A percentile compares a stretch with the other conserved stretches of the same genome.
Conservation (phyloP, 2,113 vertebrate genomes). For the Scopus umbretta region DNA sequence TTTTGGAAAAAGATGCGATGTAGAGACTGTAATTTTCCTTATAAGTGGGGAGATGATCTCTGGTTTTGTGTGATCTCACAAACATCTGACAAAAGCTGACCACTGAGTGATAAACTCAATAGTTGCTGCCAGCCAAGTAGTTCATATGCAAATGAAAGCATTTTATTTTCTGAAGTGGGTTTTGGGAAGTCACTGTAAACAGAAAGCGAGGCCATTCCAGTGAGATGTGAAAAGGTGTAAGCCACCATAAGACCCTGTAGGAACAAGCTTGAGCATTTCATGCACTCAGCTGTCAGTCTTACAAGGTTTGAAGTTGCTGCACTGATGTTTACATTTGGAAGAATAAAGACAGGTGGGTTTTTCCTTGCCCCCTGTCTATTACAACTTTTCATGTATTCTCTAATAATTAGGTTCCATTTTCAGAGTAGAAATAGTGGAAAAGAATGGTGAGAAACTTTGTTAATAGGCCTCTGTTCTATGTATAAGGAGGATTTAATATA, state of each 20-base stretch:
- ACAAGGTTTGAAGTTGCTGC: neutral
- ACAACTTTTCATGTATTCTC: neutral
- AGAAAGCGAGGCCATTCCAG: neutral
- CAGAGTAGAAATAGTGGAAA: neutral
- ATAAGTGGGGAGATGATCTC: neutral
- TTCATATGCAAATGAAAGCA: neutral
- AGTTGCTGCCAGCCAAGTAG: neutral
- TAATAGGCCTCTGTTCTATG: neutral
- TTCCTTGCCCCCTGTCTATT: neutral
- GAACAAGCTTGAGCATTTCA: neutral
- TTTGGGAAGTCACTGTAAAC: neutral
- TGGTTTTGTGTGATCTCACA: neutral
- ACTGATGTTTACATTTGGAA: neutral
- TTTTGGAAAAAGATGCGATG: neutral
- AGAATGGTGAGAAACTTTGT: neutral
- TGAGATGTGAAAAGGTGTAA: neutral
- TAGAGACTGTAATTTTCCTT: neutral
- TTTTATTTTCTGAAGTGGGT: neutral
- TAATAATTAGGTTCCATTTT: neutral
- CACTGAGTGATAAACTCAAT: neutral
- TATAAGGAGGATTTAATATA: neutral
- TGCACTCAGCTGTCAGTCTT: neutral
- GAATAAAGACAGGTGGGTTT: neutral
- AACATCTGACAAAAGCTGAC: neutral
- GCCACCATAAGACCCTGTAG: neutral